Conservation (phyloP, 2,797 vertebrate species). For the Tarsius wallacei region DNA sequence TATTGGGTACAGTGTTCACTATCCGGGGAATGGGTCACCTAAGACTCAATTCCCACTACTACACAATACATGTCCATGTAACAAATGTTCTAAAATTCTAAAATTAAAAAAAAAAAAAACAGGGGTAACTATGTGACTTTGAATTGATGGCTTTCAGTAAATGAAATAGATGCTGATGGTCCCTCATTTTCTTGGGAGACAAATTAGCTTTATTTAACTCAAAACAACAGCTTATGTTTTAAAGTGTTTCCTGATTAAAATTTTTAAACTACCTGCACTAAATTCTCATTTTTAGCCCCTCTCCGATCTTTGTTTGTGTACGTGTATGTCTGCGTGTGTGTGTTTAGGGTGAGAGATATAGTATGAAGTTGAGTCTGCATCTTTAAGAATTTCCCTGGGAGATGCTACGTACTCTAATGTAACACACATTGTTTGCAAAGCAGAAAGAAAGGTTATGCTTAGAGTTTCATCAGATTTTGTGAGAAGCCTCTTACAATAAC, state of each 20-base stretch:
- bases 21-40: no score
- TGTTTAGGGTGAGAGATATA: background rate
- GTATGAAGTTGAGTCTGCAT: background rate
- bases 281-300: background rate
- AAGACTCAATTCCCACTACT: no score
- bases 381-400: background rate
- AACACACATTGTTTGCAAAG: background rate
- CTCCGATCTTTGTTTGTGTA: background rate
- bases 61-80: no score
- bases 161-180: background rate
- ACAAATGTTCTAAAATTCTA: no score
- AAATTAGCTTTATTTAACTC: background rate
- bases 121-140: background rate
- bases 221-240: background rate
- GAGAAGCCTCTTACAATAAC: background rate
- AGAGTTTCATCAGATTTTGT: background rate
- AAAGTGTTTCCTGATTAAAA: background rate
- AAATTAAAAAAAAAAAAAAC: no score
- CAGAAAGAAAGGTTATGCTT: background rate
- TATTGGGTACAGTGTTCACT: no score
- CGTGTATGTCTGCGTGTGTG: no score
- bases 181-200: background rate
- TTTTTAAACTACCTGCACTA: background rate
- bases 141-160: background rate
- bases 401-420: background rate